phyloP scores from a whole-genome alignment of 2,888 invertebrate genomes.

The Ramazzottius varieornatus region DNA sequence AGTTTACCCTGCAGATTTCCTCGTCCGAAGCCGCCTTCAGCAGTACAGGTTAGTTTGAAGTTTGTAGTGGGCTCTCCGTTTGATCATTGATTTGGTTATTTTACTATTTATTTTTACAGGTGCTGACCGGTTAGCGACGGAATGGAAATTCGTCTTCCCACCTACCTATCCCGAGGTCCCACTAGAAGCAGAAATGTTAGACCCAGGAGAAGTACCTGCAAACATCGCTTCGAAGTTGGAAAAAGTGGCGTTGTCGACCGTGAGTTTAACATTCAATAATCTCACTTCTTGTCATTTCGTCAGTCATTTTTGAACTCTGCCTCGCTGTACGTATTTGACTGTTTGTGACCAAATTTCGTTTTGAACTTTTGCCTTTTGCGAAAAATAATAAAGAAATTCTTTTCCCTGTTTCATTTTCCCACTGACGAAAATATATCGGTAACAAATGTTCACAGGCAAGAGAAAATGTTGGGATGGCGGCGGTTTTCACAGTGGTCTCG shows the following conservation, averaged over 20 bases:
- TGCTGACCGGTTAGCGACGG: conserved; percentile 12
- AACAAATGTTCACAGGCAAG: conserved; percentile 37
- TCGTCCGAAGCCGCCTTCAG: background rate
- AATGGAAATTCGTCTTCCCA: conserved; percentile 54
- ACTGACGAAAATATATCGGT: background rate
- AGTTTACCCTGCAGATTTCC: background rate
- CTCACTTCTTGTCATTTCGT: background rate
- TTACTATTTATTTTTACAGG: background rate
- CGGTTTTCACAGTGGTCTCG: conserved; percentile 82
- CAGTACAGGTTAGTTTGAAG: background rate
- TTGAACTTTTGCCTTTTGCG: no score
- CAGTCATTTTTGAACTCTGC: no score
- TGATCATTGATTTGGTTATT: background rate
- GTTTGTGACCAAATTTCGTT: no score
- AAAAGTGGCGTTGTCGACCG: background rate
- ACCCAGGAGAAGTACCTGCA: conserved; percentile 37
- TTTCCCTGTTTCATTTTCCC: background rate
- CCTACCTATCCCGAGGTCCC: conserved; percentile 64
- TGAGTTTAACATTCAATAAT: background rate
- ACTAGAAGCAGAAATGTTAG: conserved; percentile 44
- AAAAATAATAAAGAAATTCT: background rate
- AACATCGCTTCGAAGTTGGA: conserved; percentile 22
- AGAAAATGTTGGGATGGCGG: conserved; percentile 82
- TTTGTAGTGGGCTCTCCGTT: background rate
- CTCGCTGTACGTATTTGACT: no score